Base-by-base conservation (phyloP, 2,888 invertebrate genomes). In the Phrixothrix hirtus region DNA sequence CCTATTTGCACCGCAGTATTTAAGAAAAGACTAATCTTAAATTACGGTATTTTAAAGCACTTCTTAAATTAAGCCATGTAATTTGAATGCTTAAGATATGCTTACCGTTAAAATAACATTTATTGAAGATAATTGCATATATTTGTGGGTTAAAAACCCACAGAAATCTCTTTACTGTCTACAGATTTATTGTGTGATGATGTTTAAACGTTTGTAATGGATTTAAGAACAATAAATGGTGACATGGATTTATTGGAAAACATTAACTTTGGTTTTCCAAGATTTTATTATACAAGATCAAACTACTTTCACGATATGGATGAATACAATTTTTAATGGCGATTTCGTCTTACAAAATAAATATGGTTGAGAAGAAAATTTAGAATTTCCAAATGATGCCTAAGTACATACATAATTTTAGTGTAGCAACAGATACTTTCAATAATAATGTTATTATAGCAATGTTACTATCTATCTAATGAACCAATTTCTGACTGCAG, bases 301-400 rank as follows among this genome's bases (percentile, higher is more conserved):
- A 31, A 31, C 12, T 11, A 31, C 11, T 31, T 31, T 12, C 31
- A 31, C 11, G 31, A 31, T 9, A 35, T 35, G 35, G 35, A 35
- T 6, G 35, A 35, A 1, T 6, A 6, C 7, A 35, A 5, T 13
- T 35, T 35, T 15, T 35, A 16, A n/a, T 2, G 17, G 2, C 2
- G 35, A 15, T 35, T 35, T 35, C 2, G 35, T 2, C 11, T 16
- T n/a, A 35, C 15, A 3, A 35, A 35, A 35, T 9, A 16, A 16
- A 15, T 9, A 1, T 14, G 14, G 2, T 16, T 35, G n/a, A 16
- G 35, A 35, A 35, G 16, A 35, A 1, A 1, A 15, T 14, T 35
- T 35, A 3, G 35, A 35, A 15, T 21, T 5, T 7, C 21, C 21
- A 10, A 37, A 37, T 37, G 16, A 37, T 25, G 11, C 11, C 21